Conservation (phyloP, 2,888 invertebrate genomes). For the Laothoe populi region DNA sequence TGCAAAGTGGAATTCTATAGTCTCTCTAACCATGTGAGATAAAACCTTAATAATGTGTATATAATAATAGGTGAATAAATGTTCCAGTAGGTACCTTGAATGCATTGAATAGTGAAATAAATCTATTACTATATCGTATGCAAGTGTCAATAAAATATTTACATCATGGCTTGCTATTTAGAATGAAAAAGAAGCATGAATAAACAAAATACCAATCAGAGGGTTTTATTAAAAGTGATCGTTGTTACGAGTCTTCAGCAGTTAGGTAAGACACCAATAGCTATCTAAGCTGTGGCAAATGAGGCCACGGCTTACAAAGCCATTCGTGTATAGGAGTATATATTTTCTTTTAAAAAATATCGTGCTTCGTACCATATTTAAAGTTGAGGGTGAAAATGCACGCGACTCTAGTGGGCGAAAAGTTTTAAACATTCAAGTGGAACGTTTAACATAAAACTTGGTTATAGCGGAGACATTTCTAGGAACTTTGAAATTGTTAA, state of each 20-base stretch:
- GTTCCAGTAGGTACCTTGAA: too few species aligned
- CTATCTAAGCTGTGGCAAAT: neutral
- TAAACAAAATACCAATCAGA: slow-evolving; percentile 12
- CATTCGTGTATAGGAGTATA: too few species aligned
- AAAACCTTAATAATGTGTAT: too few species aligned
- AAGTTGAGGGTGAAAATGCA: slow-evolving; percentile 33
- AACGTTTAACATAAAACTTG: slow-evolving; percentile 16
- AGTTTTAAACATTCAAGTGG: slow-evolving; percentile 35
- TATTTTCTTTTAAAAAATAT: slow-evolving; percentile 42
- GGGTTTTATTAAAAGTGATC: neutral
- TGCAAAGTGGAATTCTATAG: too few species aligned
- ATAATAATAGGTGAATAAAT: too few species aligned
- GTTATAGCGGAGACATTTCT: neutral
- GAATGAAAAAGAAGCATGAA: slow-evolving; percentile 7
- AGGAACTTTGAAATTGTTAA: neutral
- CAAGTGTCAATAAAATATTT: neutral
- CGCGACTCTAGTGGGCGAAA: slow-evolving; percentile 44
- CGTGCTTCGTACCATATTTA: slow-evolving; percentile 46
- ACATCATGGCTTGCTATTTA: neutral
- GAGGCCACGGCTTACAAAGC: too few species aligned
- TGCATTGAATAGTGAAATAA: too few species aligned
- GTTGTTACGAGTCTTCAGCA: neutral
- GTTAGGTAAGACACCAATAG: slow-evolving; percentile 1
- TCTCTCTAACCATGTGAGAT: too few species aligned
- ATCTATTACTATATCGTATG: neutral